A percentile compares a stretch with the other conserved stretches of the same genome.
phyloP scores from a whole-genome alignment of 2,888 invertebrate species.

The Drosophila lutescens region DNA sequence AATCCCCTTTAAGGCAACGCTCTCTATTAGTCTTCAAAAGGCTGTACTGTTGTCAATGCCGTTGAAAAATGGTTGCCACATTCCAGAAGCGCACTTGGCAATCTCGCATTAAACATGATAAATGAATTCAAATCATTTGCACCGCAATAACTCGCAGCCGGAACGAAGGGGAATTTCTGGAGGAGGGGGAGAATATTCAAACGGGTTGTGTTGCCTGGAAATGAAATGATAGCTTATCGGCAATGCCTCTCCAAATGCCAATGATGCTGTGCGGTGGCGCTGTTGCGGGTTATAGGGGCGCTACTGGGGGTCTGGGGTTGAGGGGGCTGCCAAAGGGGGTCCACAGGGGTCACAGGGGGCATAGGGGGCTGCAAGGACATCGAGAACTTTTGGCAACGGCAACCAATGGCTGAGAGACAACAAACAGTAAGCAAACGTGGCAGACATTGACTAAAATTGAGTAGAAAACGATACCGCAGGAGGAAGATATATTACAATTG shows the following conservation, averaged over 20 bases:
- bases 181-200: constrained; percentile 34
- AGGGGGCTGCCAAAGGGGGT: not conserved
- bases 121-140: constrained; percentile 75
- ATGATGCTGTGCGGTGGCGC: constrained; percentile 7
- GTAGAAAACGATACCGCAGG: constrained; percentile 77
- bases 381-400: constrained; percentile 57
- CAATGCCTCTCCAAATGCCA: constrained; percentile 42
- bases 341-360: constrained; percentile 5
- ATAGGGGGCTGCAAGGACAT: constrained; percentile 31
- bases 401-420: constrained; percentile 46
- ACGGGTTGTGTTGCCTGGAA: constrained; percentile 55
- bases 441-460: constrained; percentile 76
- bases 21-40: constrained; percentile 42
- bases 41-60: constrained; percentile 49
- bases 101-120: constrained; percentile 71
- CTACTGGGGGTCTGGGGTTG: not conserved
- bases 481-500: constrained; percentile 80
- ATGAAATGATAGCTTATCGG: constrained; percentile 74
- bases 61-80: constrained; percentile 65
- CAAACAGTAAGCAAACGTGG: constrained; percentile 63
- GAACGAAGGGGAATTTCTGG: constrained; percentile 6
- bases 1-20: constrained; percentile 10
- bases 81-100: constrained; percentile 52
- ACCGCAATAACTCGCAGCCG: constrained; percentile 65
- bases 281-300: not conserved